Conservation (phyloP, 2,113 vertebrate genomes). For the Geococcyx californianus region DNA sequence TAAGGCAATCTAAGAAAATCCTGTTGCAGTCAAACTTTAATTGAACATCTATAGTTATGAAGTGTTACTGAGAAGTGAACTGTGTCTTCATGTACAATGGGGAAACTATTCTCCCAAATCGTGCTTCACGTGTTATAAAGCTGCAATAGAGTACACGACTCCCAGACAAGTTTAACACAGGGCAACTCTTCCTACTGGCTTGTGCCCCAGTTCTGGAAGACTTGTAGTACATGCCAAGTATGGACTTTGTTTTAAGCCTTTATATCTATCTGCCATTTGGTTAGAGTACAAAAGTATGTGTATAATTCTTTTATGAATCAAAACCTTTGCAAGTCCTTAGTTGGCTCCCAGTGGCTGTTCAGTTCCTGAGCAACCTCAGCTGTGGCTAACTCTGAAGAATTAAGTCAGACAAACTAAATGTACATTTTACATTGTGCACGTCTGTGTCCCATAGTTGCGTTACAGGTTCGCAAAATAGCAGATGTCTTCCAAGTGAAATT, state of each 20-base stretch:
- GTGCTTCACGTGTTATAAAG: fast-evolving
- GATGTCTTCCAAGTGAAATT: conserved; percentile 1
- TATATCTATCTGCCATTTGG: background rate
- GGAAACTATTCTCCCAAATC: background rate
- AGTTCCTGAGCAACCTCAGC: background rate
- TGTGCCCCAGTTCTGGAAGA: background rate
- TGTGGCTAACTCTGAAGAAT: conserved; percentile 1
- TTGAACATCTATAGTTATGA: background rate
- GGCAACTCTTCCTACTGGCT: background rate
- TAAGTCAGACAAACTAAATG: conserved; percentile 19
- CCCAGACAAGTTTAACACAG: background rate
- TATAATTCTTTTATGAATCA: background rate
- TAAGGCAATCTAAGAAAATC: background rate
- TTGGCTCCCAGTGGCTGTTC: background rate
- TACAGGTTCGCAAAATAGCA: background rate
- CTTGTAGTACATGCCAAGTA: background rate
- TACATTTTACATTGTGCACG: background rate
- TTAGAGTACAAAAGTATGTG: background rate
- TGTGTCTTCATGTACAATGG: background rate
- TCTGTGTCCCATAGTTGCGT: conserved; percentile 29
- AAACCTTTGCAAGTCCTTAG: background rate
- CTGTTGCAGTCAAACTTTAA: background rate
- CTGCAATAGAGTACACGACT: background rate
- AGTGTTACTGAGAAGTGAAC: background rate
- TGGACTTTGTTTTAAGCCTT: background rate